phyloP scores from a whole-genome alignment of 2,113 vertebrate species.

The Carassius gibelio region DNA sequence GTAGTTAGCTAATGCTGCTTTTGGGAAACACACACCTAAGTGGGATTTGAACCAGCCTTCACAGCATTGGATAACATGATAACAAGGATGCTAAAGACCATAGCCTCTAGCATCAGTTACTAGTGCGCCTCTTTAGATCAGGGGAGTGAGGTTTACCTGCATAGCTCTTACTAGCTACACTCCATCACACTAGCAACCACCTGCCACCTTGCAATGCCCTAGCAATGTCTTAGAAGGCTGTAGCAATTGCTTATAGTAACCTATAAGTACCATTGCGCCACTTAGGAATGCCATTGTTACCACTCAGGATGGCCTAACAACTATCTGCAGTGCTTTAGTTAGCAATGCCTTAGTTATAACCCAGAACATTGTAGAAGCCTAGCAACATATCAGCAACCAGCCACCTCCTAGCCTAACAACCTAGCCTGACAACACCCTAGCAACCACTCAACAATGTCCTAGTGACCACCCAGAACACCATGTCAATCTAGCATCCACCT shows the following conservation, averaged over 20 bases:
- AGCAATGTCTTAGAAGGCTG: neutral
- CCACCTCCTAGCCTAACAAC: neutral
- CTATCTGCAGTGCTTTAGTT: neutral
- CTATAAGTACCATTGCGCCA: neutral
- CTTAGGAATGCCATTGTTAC: neutral
- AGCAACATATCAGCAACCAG: neutral
- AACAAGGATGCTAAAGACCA: too few species aligned
- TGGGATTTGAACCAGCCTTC: too few species aligned
- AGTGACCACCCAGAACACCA: neutral
- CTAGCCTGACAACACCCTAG: neutral
- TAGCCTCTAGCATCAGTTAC: too few species aligned
- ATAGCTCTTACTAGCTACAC: too few species aligned
- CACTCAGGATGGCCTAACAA: neutral
- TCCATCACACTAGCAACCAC: neutral
- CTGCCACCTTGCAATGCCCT: neutral
- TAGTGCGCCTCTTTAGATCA: too few species aligned
- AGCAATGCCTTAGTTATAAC: neutral
- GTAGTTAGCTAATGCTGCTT: too few species aligned
- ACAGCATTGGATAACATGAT: too few species aligned
- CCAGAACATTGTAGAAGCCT: neutral
- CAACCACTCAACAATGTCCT: too few species aligned
- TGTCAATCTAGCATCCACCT: too few species aligned
- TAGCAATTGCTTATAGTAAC: neutral
- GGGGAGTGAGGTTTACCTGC: too few species aligned
- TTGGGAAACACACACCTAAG: too few species aligned